Evolutionary conservation across 2,888 invertebrate species (phyloP), one percentile per base, ranked within the genome.

Genomic region (Ceramica pisi): DNA sequence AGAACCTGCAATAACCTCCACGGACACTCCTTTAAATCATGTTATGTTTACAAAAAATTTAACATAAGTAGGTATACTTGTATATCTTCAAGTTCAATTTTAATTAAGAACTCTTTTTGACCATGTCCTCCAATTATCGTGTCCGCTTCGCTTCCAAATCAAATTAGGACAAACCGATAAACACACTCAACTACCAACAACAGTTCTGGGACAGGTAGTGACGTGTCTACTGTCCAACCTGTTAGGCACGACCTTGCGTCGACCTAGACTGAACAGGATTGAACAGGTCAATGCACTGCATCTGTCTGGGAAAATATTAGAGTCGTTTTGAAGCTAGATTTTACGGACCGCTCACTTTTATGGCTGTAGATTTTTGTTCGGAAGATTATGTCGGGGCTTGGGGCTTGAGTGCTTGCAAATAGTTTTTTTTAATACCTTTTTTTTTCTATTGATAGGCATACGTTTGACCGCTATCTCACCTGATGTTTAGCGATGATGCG

Each of bases 261-360:
- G 91, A 92, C 92, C 92, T 92, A 90, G 90, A 83, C 86, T 80
- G 79, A 82, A 84, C 86, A 76, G 84, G 87, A 79, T 81, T 73
- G 65, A 53, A 67, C 77, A 74, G 91, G 89, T 91, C 92, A 89
- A 85, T 78, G 91, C 80, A 83, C 90, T 71, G 71, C 76, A 79
- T 78, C 72, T 69, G 80, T 86, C 81, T 82, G 82, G 44, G 31
- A 59, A 73, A 71, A 71, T 72, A 75, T 78, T 69, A 64, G 57
- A 72, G 75, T 71, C 63, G 68, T 76, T 77, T 75, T 48, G 21
- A 31, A 73, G 44, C 75, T 78, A 78, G 79, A 71, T 75, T 46
- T 71, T 71, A 21, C 51, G 23, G n/a, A 46, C 48, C 59, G 60
- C 53, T 69, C 51, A 51, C 38, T 78, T 77, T 69, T 64, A 75